These are phyloP conservation scores for Graptemys geographica DNA, from an alignment of 2,797 vertebrate species.

Conservation along the genomic window DNA sequence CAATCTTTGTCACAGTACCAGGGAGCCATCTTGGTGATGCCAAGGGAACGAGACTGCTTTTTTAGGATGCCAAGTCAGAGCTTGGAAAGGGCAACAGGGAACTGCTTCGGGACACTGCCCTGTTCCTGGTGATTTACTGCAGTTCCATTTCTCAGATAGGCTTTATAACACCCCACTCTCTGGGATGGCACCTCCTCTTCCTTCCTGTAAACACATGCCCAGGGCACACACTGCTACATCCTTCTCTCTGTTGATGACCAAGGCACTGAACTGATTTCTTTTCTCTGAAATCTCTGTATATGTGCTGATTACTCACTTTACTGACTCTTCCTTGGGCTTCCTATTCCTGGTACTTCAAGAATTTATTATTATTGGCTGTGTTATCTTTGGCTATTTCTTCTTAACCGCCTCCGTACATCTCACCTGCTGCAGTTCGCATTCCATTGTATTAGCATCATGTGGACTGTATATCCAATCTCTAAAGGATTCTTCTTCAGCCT, in stretches of 20 bases:
- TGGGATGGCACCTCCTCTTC: conserved; percentile 24
- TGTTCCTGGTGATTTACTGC: neutral
- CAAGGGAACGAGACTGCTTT: neutral
- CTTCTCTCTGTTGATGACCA: neutral
- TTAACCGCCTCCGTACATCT: conserved; percentile 71
- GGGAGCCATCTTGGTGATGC: neutral
- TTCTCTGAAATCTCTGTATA: conserved; percentile 49
- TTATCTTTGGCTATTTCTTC: conserved; percentile 74
- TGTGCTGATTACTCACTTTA: conserved; percentile 67
- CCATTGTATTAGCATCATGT: conserved; percentile 71
- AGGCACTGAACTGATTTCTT: neutral
- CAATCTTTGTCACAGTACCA: neutral
- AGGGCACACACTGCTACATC: neutral
- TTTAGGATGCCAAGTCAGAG: neutral
- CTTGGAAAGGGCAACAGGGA: neutral
- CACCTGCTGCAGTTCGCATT: conserved; percentile 69
- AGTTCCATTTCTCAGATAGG: conserved; percentile 8
- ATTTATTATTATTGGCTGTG: conserved; percentile 72
- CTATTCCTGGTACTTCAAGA: conserved; percentile 55
- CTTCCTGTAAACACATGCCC: neutral
- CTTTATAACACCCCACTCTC: conserved; percentile 35
- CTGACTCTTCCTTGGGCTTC: conserved; percentile 55
- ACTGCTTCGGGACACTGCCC: conserved; percentile 1
- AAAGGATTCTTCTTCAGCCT: conserved; percentile 68
- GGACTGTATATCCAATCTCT: conserved; percentile 63